Conservation (phyloP, 2,888 invertebrate species). For the Drosophila picticornis region DNA sequence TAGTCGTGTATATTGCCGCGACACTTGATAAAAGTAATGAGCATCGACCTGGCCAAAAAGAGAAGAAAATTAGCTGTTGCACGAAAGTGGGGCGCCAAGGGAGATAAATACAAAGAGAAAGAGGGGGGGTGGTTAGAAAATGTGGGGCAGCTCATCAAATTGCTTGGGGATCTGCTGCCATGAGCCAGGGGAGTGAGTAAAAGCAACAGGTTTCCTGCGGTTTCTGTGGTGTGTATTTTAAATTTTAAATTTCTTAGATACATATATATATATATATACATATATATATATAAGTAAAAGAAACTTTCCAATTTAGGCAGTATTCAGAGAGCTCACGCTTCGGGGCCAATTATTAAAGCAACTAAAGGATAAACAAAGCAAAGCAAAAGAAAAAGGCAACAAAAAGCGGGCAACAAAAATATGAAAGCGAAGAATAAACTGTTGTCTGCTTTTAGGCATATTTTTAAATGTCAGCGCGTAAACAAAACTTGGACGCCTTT, state of each 20-base stretch:
- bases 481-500: constrained; percentile 58
- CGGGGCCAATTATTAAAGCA: constrained; percentile 24
- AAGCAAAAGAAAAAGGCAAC: constrained; percentile 10
- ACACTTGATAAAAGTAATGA: constrained; percentile 74
- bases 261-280: constrained; percentile 8
- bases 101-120: constrained; percentile 10
- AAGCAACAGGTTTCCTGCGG: constrained; percentile 44
- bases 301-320: constrained; percentile 31
- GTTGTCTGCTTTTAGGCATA: constrained; percentile 32
- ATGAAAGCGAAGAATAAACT: constrained; percentile 5
- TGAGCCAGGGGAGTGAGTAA: constrained; percentile 16
- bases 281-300: neutral
- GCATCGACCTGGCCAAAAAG: constrained; percentile 32
- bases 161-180: constrained; percentile 35
- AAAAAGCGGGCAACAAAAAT: constrained; percentile 2
- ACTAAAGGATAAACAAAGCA: constrained; percentile 19
- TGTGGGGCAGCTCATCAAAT: constrained; percentile 24
- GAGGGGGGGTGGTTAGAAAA: neutral
- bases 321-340: constrained; percentile 41
- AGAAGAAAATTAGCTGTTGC: constrained; percentile 19
- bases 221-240: constrained; percentile 3
- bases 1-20: constrained; percentile 46
- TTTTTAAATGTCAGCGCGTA: constrained; percentile 62
- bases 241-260: constrained; percentile 18
- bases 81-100: constrained; percentile 19